Conservation (phyloP, 2,888 invertebrate genomes). For the Eristalis tenax region DNA sequence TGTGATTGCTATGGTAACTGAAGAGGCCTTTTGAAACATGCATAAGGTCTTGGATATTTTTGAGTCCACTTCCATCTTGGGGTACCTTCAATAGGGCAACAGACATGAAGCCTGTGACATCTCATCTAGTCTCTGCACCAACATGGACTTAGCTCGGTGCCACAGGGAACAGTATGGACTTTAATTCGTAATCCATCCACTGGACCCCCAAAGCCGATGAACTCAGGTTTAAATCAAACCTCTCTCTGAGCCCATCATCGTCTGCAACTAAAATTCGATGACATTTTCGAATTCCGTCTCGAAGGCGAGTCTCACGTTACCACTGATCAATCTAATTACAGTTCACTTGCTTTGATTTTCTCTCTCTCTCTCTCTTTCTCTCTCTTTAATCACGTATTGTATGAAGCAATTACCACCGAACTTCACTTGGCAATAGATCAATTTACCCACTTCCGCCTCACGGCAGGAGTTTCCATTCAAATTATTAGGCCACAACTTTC, state of each 20-base stretch:
- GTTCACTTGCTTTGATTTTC: constrained; percentile 17
- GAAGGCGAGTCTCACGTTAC: not conserved
- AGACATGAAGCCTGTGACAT: too few relatives aligned
- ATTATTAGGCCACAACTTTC: constrained; percentile 66
- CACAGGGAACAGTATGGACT: too few relatives aligned
- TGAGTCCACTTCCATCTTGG: too few relatives aligned
- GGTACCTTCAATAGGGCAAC: too few relatives aligned
- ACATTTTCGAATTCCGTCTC: not conserved
- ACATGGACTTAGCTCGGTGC: too few relatives aligned
- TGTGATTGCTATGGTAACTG: too few relatives aligned
- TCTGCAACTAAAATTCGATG: not conserved
- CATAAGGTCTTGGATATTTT: too few relatives aligned
- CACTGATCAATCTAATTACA: constrained; percentile 33
- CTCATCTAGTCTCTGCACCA: too few relatives aligned
- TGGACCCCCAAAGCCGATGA: too few relatives aligned
- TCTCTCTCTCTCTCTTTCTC: constrained; percentile 12
- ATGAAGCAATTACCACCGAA: constrained; percentile 56
- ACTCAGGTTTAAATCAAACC: not conserved
- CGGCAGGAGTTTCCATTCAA: constrained; percentile 48
- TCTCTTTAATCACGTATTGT: constrained; percentile 41
- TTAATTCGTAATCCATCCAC: too few relatives aligned
- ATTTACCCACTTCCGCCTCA: constrained; percentile 63
- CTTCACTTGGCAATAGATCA: constrained; percentile 36
- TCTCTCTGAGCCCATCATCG: not conserved
- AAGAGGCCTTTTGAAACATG: too few relatives aligned